These are phyloP conservation scores for Galaxias olidus DNA, from an alignment of 2,797 vertebrate genomes.

Conservation along the genomic window DNA sequence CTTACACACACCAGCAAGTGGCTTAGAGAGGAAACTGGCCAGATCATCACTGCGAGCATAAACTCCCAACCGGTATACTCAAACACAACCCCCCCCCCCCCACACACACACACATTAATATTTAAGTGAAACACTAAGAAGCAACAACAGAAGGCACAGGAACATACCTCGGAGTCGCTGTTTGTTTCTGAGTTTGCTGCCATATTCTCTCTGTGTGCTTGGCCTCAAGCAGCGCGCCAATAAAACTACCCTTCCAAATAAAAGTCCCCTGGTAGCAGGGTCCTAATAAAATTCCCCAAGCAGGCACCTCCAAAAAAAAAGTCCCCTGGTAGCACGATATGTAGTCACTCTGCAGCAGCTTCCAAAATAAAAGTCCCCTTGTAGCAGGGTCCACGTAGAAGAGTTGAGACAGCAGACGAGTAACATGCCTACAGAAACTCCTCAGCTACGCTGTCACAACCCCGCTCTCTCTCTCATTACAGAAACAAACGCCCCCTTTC, in stretches of 20 bases:
- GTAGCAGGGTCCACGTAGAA: neutral
- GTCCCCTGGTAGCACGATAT: no score
- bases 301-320: no score
- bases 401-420: conserved; percentile 5
- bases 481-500: conserved; percentile 36
- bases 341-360: no score
- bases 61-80: neutral
- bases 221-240: conserved; percentile 23
- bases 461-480: conserved; percentile 42
- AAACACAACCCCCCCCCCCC: neutral
- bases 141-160: neutral
- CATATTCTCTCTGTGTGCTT: conserved; percentile 34
- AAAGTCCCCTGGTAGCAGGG: neutral
- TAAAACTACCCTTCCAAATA: neutral
- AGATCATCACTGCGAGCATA: no score
- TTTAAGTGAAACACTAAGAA: no score
- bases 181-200: conserved; percentile 51
- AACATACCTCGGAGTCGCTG: conserved; percentile 59
- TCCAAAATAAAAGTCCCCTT: no score
- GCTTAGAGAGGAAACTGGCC: no score
- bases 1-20: no score
- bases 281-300: no score
- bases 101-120: conserved; percentile 5
- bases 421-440: conserved; percentile 33
- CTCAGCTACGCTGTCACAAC: conserved; percentile 38